phyloP scores from a whole-genome alignment of 1,140 invertebrate species.

The Cecropterus lyciades region DNA sequence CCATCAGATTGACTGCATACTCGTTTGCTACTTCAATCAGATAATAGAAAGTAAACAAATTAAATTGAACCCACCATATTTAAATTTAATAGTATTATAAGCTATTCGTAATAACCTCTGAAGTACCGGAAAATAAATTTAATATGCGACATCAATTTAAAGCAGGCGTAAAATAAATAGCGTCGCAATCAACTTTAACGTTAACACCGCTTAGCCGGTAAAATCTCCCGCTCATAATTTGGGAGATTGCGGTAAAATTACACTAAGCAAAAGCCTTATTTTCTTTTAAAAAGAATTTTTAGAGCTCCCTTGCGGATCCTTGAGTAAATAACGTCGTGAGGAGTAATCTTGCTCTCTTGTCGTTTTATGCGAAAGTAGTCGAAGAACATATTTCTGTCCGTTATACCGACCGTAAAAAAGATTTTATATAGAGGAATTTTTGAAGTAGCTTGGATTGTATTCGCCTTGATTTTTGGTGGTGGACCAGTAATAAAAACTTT shows the following conservation, averaged over 20 bases:
- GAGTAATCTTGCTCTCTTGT: conserved; percentile 5
- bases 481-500: no score
- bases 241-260: conserved; percentile 15
- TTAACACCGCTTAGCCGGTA: conserved; percentile 12
- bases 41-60: no score
- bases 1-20: no score
- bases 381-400: neutral
- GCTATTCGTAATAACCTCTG: neutral
- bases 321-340: conserved; percentile 10
- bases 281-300: conserved; percentile 5
- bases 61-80: neutral
- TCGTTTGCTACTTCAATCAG: no score
- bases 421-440: no score
- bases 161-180: conserved; percentile 5
- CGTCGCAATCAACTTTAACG: conserved; percentile 1
- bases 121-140: neutral
- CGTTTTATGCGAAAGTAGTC: conserved; percentile 4
- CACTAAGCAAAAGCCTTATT: conserved; percentile 13
- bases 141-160: neutral
- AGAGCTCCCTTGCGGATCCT: conserved; percentile 10
- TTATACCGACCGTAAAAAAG: no score
- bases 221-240: conserved; percentile 8
- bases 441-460: no score
- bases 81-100: no score
- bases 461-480: no score